Conservation (phyloP, 2,888 invertebrate genomes). For the Nezara viridula region DNA sequence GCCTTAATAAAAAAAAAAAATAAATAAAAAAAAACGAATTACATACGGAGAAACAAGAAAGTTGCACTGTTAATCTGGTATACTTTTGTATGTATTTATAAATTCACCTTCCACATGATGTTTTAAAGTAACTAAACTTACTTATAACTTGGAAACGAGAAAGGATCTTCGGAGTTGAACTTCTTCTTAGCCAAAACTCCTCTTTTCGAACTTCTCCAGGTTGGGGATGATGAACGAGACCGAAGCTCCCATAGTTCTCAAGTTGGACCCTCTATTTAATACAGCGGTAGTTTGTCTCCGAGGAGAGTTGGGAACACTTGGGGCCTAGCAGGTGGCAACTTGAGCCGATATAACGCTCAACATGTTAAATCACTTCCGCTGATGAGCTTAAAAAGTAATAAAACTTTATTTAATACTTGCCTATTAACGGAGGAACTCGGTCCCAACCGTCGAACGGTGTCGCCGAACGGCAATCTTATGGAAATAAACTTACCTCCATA, state of each 20-base stretch:
- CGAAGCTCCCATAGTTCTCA: not conserved
- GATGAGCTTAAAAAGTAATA: conserved; percentile 41
- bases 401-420: conserved; percentile 22
- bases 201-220: not conserved
- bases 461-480: not conserved
- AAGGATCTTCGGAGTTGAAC: not conserved
- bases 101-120: not conserved
- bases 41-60: too few relatives aligned
- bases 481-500: not conserved
- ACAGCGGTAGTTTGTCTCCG: conserved; percentile 27
- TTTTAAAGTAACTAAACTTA: not conserved
- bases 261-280: not conserved
- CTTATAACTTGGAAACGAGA: not conserved
- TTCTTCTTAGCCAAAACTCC: not conserved
- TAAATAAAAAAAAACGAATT: too few relatives aligned
- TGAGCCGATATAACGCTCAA: not conserved
- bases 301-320: not conserved
- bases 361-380: not conserved
- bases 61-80: not conserved
- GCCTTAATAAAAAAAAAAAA: too few relatives aligned
- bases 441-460: not conserved
- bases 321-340: not conserved
- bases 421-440: not conserved
- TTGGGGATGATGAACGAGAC: not conserved
- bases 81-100: not conserved